Conservation (phyloP, 2,113 vertebrate species). For the Meleagris gallopavo region DNA sequence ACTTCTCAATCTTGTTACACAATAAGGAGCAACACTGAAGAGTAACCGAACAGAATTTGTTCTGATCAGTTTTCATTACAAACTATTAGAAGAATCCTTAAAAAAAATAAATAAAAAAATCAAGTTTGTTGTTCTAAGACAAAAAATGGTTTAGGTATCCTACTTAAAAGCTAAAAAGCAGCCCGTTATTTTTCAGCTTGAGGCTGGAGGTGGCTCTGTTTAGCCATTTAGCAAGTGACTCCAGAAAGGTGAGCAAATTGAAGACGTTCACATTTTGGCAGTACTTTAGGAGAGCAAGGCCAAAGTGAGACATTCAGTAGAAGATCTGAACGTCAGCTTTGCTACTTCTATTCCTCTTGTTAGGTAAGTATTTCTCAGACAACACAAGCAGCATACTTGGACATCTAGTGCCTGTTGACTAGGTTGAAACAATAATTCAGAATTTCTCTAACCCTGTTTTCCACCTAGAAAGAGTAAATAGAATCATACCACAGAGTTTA, state of each 20-base stretch:
- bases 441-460: background rate
- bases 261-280: background rate
- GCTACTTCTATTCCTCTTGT: background rate
- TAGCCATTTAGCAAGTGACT: background rate
- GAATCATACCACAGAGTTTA: accelerated
- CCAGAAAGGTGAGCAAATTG: background rate
- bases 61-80: background rate
- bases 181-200: background rate
- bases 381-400: background rate
- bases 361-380: too few species aligned
- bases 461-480: background rate
- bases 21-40: background rate
- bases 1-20: background rate
- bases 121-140: background rate
- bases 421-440: background rate
- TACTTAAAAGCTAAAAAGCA: background rate
- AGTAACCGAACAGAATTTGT: background rate
- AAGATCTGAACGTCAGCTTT: background rate
- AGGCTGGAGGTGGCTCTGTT: background rate
- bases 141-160: background rate
- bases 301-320: background rate
- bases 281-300: background rate
- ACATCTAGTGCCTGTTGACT: background rate
- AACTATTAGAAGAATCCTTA: background rate
- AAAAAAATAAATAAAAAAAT: background rate